Evolutionary conservation across 2,888 invertebrate species (phyloP), one percentile per base, ranked within the genome.

Genomic region (Lamellibrachia columna): DNA sequence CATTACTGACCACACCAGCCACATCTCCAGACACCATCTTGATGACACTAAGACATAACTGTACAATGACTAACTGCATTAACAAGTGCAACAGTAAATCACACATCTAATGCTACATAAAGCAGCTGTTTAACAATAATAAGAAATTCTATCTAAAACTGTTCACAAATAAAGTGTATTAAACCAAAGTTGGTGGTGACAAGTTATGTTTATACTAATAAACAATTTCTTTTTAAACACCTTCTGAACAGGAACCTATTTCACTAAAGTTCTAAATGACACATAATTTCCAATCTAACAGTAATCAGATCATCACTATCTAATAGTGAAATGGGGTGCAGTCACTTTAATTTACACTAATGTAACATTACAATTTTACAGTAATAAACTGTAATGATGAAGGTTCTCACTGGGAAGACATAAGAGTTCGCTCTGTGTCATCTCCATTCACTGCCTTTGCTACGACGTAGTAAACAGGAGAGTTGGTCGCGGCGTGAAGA

Each of bases 21-120:
- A 93, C 92, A 28, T 93, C 91, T 8, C 93, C 94, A 9, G 94
- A 94, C 92, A 95, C 94, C 22, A 93, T 92, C 53, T 90, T 92
- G 52, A 93, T 92, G 7, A 93, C 93, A 90, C 91, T 93, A 22
- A 2, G 75, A 55, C 28, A 28, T 28, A 28, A 28, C 28, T 28
- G 28, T 28, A 28, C 28, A 28, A 28, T 28, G 28, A 28, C 28
- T 28, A 28, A 28, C 28, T 28, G 28, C 28, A 28, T 28, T 28
- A 28, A 28, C 28, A 28, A 28, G 0, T 28, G 55, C 55, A 55
- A 55, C 55, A 55, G 55, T 55, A 55, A 55, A 55, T 55, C 55
- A 55, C 55, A 55, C 55, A 55, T 8, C 7, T 9, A 55, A 55
- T 8, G 55, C 7, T 55, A 55, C 55, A 2, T 0, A 7, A 55